phyloP scores from a whole-genome alignment of 2,888 invertebrate species.

The Orchesella flavescens region DNA sequence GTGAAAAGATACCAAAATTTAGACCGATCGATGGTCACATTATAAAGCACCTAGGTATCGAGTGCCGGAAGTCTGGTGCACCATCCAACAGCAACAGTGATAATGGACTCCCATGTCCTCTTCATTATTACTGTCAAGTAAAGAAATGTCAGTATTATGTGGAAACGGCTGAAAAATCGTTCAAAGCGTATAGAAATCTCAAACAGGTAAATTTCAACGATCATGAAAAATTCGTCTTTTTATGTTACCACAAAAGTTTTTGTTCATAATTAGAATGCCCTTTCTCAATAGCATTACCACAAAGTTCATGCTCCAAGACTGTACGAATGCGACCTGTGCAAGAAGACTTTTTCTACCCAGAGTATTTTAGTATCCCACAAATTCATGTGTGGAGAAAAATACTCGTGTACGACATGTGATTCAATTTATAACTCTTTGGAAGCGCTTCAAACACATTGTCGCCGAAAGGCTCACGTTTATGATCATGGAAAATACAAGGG shows the following conservation, averaged over 20 bases:
- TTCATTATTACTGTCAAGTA: slow-evolving; percentile 65
- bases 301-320: slow-evolving; percentile 75
- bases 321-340: slow-evolving; percentile 74
- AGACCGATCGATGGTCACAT: slow-evolving; percentile 68
- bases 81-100: slow-evolving; percentile 25
- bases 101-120: slow-evolving; percentile 44
- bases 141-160: slow-evolving; percentile 66
- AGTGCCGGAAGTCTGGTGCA: slow-evolving; percentile 9
- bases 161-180: slow-evolving; percentile 35
- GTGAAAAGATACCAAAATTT: slow-evolving; percentile 66
- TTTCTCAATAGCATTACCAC: slow-evolving; percentile 74
- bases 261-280: not conserved
- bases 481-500: slow-evolving; percentile 66
- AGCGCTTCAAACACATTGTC: slow-evolving; percentile 75
- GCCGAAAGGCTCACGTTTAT: slow-evolving; percentile 71
- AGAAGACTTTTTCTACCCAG: slow-evolving; percentile 75
- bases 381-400: slow-evolving; percentile 74
- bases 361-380: slow-evolving; percentile 74
- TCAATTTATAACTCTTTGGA: slow-evolving; percentile 74
- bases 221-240: not conserved
- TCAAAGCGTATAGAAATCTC: slow-evolving; percentile 56
- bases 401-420: slow-evolving; percentile 73
- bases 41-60: slow-evolving; percentile 61
- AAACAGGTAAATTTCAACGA: slow-evolving; percentile 41
- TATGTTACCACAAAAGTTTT: slow-evolving; percentile 1